Base-by-base conservation (phyloP, 2,113 vertebrate genomes). In the Ceratotherium simum region DNA sequence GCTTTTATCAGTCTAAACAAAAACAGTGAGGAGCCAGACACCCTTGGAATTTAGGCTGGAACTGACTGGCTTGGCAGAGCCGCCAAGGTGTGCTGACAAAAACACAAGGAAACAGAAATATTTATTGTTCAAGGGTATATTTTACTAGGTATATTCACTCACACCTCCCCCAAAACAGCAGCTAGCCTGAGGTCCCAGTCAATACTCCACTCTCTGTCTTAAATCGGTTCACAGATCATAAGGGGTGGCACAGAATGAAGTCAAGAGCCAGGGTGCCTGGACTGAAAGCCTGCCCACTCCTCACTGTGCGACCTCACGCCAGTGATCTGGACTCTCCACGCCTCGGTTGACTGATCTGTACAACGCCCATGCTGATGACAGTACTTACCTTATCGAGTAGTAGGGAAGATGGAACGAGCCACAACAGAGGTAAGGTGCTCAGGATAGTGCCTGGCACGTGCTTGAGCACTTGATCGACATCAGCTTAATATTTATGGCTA, bases 1-100 rank as follows among this genome's bases (percentile, higher is more conserved):
- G 11, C 54, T 64, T 31, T 8, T 5, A 78, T 73, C 54, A 31
- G 67, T 95, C 96, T 94, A 86, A 95, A 90, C 81, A 97, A 94
- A 90, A 81, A 69, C 94, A 80, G 86, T 2, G 2, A 96, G 96
- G 67, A 82, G 81, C 80, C 95, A 95, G 80, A 42, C 56, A 67
- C 27, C 86, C 72, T 75, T 16, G 7, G 82, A 60, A 58, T 60
- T 31, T 2, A 69, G 39, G 72, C 67, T 39, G 69, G 25, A 78
- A 46, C 14, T 25, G 78, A 31, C 69, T 72, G 60, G 42, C 85
- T 46, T 51, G 31, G 54, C 83, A 60, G 56, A 18, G 17, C 39
- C 70, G 64, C 56, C 48, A 6, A 72, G 62, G 58, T 39, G 46
- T 5, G 36, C 9, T 23, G 14, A 27, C 11, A 29, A 33, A n/a